Conservation (phyloP, 2,797 vertebrate genomes). For the Urophycis tenuis region DNA sequence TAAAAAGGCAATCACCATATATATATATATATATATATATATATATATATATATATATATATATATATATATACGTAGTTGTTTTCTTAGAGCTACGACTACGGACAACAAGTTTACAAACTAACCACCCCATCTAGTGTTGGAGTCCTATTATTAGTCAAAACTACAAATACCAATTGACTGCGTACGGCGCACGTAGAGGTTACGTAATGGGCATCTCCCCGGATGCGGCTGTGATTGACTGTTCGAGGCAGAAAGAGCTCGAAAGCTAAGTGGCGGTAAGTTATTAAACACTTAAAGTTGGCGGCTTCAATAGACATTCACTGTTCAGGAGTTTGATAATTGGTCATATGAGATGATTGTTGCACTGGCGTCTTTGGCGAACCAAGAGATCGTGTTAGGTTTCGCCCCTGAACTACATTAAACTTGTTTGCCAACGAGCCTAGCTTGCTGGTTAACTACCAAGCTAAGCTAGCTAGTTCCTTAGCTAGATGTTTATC, state of each 20-base stretch:
- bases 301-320: not conserved
- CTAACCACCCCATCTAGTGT: slow-evolving; percentile 48
- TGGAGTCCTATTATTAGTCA: not conserved
- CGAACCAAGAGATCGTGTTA: not conserved
- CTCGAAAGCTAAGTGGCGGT: slow-evolving; percentile 71
- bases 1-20: too few relatives aligned
- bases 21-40: too few relatives aligned
- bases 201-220: slow-evolving; percentile 63
- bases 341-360: not conserved
- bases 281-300: slow-evolving; percentile 55
- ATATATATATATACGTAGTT: not conserved
- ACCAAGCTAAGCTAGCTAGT: slow-evolving; percentile 51
- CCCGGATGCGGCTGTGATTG: slow-evolving; percentile 74
- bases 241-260: slow-evolving; percentile 64
- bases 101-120: too few relatives aligned
- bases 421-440: slow-evolving; percentile 65
- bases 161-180: slow-evolving; percentile 58
- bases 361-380: not conserved
- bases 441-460: slow-evolving; percentile 53
- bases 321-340: not conserved
- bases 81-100: slow-evolving; percentile 12
- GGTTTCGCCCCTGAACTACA: slow-evolving; percentile 35
- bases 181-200: slow-evolving; percentile 27
- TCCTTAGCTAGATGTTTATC: slow-evolving; percentile 61
- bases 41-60: not conserved